A percentile compares a stretch with the other conserved stretches of the same genome.
Conservation (phyloP, 2,888 invertebrate species). For the Epinotia nisella region DNA sequence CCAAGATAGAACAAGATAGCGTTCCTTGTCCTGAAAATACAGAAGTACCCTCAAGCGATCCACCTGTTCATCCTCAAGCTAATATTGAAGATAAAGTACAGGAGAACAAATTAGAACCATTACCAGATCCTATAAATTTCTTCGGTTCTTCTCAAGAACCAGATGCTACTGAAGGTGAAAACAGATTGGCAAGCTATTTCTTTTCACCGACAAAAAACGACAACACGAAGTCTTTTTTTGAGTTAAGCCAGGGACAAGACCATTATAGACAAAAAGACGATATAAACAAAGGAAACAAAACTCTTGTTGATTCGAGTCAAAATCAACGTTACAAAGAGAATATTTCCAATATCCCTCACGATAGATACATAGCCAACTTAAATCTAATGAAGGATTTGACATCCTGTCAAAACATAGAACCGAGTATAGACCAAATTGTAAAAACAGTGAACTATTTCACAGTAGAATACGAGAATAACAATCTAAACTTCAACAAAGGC, state of each 20-base stretch:
- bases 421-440: slow-evolving; percentile 60
- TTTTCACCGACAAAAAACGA: slow-evolving; percentile 68
- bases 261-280: slow-evolving; percentile 67
- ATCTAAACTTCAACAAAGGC: slow-evolving; percentile 46
- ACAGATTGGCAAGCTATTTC: slow-evolving; percentile 77
- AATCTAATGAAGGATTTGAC: slow-evolving; percentile 72
- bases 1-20: background rate
- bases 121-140: slow-evolving; percentile 69
- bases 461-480: slow-evolving; percentile 62
- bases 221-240: slow-evolving; percentile 80
- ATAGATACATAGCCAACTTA: slow-evolving; percentile 54
- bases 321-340: slow-evolving; percentile 49
- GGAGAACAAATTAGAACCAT: slow-evolving; percentile 44
- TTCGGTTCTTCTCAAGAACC: slow-evolving; percentile 54
- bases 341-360: slow-evolving; percentile 55
- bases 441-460: slow-evolving; percentile 72
- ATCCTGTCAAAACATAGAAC: slow-evolving; percentile 59
- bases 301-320: slow-evolving; percentile 45
- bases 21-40: background rate
- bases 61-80: slow-evolving; percentile 12
- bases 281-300: slow-evolving; percentile 5
- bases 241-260: slow-evolving; percentile 77
- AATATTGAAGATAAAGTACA: slow-evolving; percentile 16
- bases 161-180: slow-evolving; percentile 54
- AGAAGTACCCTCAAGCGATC: background rate